Percentiles rank a stretch among this genome's conserved stretches.
These are phyloP conservation scores for Electrophaes corylata DNA, from an alignment of 2,888 invertebrate genomes.

Conservation along the genomic window DNA sequence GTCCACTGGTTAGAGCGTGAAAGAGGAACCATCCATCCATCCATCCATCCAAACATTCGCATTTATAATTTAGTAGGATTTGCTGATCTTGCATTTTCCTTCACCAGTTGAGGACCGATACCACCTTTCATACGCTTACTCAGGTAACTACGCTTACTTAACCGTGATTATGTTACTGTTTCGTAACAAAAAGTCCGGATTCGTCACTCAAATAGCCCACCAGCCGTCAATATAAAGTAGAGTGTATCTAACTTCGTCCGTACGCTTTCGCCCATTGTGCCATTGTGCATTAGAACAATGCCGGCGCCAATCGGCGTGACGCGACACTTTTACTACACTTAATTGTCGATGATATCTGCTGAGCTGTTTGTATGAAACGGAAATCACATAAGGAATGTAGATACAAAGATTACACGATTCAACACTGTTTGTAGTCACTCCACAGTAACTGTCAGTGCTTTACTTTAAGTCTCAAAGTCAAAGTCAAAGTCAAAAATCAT, in stretches of 20 bases:
- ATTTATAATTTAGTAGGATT: too few species aligned
- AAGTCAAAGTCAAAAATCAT: too few species aligned
- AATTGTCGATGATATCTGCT: constrained; percentile 36
- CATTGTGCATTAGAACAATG: constrained; percentile 39
- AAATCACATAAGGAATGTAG: constrained; percentile 21
- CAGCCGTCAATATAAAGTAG: constrained; percentile 19
- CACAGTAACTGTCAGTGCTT: too few species aligned
- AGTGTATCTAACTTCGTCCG: constrained; percentile 19
- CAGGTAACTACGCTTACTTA: too few species aligned
- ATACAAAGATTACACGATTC: not conserved
- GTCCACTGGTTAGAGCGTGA: too few species aligned
- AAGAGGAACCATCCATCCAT: too few species aligned
- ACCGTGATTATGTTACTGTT: not conserved
- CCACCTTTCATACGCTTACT: too few species aligned
- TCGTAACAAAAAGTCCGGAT: constrained; percentile 3
- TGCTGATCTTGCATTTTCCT: too few species aligned
- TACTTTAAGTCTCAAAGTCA: too few species aligned
- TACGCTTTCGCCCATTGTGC: constrained; percentile 41
- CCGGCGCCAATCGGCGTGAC: constrained; percentile 39
- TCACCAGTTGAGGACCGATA: too few species aligned
- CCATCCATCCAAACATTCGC: too few species aligned
- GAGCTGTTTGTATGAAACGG: constrained; percentile 14
- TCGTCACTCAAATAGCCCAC: constrained; percentile 11
- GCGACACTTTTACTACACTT: constrained; percentile 39
- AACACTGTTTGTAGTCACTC: too few species aligned